Conservation (phyloP, 2,113 vertebrate genomes). For the Onychostoma macrolepis region DNA sequence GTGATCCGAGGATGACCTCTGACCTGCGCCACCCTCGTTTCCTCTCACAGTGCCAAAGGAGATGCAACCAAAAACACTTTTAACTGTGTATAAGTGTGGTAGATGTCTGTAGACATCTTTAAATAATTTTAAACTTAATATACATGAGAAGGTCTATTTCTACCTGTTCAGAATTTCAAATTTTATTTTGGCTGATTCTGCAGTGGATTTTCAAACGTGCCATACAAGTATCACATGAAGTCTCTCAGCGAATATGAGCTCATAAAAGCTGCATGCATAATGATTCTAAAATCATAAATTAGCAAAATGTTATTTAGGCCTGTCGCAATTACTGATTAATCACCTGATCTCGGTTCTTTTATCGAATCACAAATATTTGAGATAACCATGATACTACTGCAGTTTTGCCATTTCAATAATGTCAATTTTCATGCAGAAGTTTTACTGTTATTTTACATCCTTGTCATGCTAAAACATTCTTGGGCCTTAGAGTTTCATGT, state of each 20-base stretch:
- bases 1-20: slow-evolving; percentile 62
- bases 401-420: neutral
- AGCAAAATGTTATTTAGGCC: neutral
- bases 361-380: neutral
- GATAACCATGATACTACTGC: neutral
- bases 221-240: neutral
- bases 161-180: neutral
- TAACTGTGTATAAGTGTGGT: neutral
- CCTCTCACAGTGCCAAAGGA: neutral
- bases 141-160: neutral
- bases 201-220: neutral
- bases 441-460: too few species aligned
- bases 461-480: too few species aligned
- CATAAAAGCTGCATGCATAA: neutral
- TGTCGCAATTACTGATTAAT: neutral
- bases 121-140: neutral
- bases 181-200: neutral
- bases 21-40: slow-evolving; percentile 41
- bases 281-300: neutral
- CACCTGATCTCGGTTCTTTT: neutral
- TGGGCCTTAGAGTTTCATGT: too few species aligned
- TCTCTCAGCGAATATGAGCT: neutral
- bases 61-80: neutral
- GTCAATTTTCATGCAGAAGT: neutral
- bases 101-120: neutral